Evolutionary conservation across 2,113 vertebrate species (phyloP).

Genomic region (Perca fluviatilis): DNA sequence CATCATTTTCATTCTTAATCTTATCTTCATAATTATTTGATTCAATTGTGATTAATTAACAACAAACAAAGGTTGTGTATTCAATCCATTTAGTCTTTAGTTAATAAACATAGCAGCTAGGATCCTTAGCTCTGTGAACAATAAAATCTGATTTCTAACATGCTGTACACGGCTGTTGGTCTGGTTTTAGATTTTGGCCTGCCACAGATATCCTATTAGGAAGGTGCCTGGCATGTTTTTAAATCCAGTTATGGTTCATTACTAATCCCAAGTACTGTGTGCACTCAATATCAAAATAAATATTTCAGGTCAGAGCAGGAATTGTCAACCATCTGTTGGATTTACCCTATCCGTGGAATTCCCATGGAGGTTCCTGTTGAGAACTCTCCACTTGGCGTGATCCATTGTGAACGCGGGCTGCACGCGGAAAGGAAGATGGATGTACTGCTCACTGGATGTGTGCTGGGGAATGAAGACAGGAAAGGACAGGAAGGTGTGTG

Average conservation of each 20-base stretch:
- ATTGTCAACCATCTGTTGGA: conserved; percentile 80
- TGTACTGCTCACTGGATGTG: conserved; percentile 76
- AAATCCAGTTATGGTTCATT: background rate
- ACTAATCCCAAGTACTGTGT: background rate
- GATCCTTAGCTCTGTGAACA: background rate
- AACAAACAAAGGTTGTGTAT: background rate
- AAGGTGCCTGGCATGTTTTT: background rate
- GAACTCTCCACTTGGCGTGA: conserved; percentile 68
- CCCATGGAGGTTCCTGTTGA: conserved; percentile 72
- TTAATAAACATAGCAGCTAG: background rate
- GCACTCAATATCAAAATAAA: background rate
- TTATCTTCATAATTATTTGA: background rate
- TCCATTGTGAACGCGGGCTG: conserved; percentile 79
- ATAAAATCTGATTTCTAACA: background rate
- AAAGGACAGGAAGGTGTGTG: conserved; percentile 44
- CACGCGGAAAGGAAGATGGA: conserved; percentile 81
- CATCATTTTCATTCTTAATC: too few relatives aligned
- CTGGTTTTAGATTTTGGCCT: background rate
- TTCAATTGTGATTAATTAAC: background rate
- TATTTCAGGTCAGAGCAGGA: conserved; percentile 60
- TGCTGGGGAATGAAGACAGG: conserved; percentile 30
- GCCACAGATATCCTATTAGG: background rate
- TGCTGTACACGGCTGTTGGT: background rate
- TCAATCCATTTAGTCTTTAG: background rate
- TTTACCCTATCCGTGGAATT: conserved; percentile 85